Evolutionary conservation across 23 tunicate species (phyloP), one percentile per base, ranked within the genome.

Genomic region (Corella eumyota): DNA sequence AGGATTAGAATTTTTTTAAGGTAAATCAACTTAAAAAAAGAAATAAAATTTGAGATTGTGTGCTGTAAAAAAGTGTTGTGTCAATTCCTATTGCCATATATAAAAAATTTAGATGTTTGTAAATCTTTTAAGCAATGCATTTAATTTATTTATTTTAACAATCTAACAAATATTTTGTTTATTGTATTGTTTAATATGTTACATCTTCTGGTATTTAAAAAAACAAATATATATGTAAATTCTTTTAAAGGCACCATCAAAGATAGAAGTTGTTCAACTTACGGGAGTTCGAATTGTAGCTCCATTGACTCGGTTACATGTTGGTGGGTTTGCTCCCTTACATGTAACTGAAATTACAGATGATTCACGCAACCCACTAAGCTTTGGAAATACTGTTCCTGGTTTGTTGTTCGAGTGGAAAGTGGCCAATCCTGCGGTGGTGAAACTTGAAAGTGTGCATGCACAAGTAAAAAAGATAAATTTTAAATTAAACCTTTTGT

Each of bases 371-470:
- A 69, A 66, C 37, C 84, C 92, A 2, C 54, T 85, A 35, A 77
- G 78, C 38, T 71, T 85, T 24, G 95, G 76, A 38, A 77, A 69
- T 58, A 72, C 68, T 40, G 64, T 51, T 2, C 85, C 95, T 17
- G 95, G 95, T n/a, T 53, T 85, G 3, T 28, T 60, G 6, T 85
- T 85, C 57, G 67, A 30, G 4, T 85, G 95, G 95, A 73, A 77
- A 36, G 69, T 49, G 4, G 81, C 28, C 52, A 85, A 85, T 40
- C 75, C 82, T 34, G 59, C 79, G 15, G 95, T 85, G 1, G 55
- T 64, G 30, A 65, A 37, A 21, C 30, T 85, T 4, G 49, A 58
- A 50, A 78, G 85, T 24, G 85, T 77, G 17, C 85, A 85, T 66
- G 60, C 62, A 9, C 58, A 60, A 63, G 85, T 77, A 30, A 9